A percentile compares a stretch with the other conserved stretches of the same genome.
phyloP scores from a whole-genome alignment of 1,140 invertebrate genomes.

The Phymorhynchus buccinoides region DNA sequence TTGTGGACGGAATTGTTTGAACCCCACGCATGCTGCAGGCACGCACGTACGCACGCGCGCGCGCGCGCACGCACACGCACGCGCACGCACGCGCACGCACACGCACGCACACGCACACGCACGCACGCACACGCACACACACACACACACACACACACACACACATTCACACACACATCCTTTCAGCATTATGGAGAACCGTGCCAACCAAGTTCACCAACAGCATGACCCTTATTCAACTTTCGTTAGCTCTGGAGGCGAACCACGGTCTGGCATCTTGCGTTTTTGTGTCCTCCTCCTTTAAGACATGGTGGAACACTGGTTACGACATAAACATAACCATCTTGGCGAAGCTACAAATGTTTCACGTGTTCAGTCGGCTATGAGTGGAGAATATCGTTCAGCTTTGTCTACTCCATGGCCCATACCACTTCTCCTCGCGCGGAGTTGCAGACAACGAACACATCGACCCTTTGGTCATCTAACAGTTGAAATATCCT shows the following conservation, averaged over 20 bases:
- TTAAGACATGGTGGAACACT: no score
- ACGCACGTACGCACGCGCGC: neutral
- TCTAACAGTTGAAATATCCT: no score
- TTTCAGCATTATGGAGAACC: neutral
- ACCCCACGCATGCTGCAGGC: no score
- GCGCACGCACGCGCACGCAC: neutral
- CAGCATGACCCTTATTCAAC: neutral
- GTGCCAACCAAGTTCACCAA: neutral
- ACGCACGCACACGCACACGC: neutral
- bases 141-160: constrained; percentile 13
- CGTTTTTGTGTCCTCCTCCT: neutral
- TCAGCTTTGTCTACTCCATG: no score
- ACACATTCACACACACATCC: neutral
- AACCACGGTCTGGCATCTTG: neutral
- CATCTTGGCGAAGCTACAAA: no score
- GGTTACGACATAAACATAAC: no score
- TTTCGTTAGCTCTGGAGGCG: neutral
- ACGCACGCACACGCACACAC: neutral
- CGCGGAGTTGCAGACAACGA: no score
- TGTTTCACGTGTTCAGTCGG: no score
- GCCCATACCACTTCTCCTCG: no score
- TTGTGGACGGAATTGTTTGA: no score
- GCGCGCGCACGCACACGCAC: neutral
- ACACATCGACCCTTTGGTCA: no score
- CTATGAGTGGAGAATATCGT: no score